Evolutionary conservation across 2,888 invertebrate genomes (phyloP), one percentile per base, ranked within the genome.

Genomic region (Hydropsyche betteni): DNA sequence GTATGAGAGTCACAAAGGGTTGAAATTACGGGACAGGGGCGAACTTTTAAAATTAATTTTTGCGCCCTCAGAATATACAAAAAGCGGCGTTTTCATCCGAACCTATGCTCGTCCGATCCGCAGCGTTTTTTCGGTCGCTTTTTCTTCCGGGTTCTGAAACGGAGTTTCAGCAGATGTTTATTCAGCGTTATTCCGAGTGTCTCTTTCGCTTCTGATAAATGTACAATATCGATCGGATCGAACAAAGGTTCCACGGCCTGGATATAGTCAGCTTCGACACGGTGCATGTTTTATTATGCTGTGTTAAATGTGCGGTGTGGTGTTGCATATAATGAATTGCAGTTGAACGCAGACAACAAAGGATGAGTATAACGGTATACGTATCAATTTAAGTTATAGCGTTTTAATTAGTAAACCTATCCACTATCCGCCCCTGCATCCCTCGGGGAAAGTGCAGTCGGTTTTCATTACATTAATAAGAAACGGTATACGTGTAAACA

Each of bases 191-290:
- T 64, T 36, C 34, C 36, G 34, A 64, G 64, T 64, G 64, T 64
- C 64, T 34, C 24, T 8, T 33, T 10, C 58, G 34, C 68, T 14
- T 73, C 75, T 75, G 75, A 77, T 77, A 72, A 75, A 70, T 68
- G 75, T 75, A 75, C 73, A 77, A 74, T 75, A 77, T 77, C 75
- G 77, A 77, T 77, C 73, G 44, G 36, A 36, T n/a, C 70, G 44
- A 55, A 61, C 75, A 44, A 69, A 75, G 61, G 58, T 6, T 24
- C 24, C 2, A 24, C 24, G 24, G 24, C 24, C 24, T 38, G 38
- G 44, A 4, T 5, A 34, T 36, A 69, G 14, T 44, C 55, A 44
- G 44, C 10, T 44, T 44, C 44, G 44, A 8, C 6, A 44, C 10
- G 44, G 6, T 10, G 2, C 44, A 4, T 10, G 44, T 44, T 44